Conservation (phyloP, 2,113 vertebrate species). For the Nothocercus julius region DNA sequence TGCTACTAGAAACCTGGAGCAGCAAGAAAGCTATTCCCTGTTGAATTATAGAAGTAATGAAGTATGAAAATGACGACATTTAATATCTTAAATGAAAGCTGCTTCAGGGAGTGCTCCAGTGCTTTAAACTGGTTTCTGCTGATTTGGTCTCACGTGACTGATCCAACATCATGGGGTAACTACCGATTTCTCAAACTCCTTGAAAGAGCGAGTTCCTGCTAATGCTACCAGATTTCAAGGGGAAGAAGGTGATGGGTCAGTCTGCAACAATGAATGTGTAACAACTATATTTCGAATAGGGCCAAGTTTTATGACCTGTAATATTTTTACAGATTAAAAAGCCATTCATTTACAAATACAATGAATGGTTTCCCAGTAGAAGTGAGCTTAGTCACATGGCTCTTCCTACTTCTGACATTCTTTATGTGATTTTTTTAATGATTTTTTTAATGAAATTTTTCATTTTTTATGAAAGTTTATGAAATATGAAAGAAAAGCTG, state of each 20-base stretch:
- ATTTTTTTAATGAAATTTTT: too few species aligned
- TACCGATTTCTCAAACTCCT: neutral
- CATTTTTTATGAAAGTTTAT: too few species aligned
- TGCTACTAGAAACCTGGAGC: neutral
- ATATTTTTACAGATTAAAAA: neutral
- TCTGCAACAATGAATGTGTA: neutral
- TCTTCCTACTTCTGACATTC: neutral
- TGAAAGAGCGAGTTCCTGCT: neutral
- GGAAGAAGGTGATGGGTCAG: neutral
- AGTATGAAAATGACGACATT: slow-evolving; percentile 55
- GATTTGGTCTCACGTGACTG: slow-evolving; percentile 56
- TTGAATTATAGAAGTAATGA: slow-evolving; percentile 51
- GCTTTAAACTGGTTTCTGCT: slow-evolving; percentile 12
- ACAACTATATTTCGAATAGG: neutral
- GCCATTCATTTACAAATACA: neutral
- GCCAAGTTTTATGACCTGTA: neutral
- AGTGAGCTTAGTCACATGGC: neutral
- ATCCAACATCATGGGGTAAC: neutral
- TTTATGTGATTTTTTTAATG: too few species aligned
- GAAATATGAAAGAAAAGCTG: neutral
- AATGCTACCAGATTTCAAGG: neutral
- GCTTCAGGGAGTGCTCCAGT: slow-evolving; percentile 43
- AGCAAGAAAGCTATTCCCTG: slow-evolving; percentile 17
- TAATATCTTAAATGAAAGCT: slow-evolving; percentile 55
- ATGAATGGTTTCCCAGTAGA: neutral